Evolutionary conservation across 2,797 vertebrate species (phyloP).

Genomic region (Pterois miles): DNA sequence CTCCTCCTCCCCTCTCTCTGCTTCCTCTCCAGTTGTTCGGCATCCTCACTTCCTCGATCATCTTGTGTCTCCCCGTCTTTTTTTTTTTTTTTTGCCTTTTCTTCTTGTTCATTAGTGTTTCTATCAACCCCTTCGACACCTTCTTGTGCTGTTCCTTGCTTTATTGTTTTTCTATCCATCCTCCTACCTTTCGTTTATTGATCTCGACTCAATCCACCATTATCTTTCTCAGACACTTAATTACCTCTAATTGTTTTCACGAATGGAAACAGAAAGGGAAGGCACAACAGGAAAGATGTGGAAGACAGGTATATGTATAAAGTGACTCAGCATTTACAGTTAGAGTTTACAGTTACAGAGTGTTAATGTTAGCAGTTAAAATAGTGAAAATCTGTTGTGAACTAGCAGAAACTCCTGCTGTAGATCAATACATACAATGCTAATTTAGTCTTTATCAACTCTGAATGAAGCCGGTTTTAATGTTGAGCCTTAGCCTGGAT

Average conservation of each 20-base stretch:
- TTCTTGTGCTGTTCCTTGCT: not conserved
- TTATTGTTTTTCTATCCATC: slow-evolving; percentile 3
- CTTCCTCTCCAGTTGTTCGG: not conserved
- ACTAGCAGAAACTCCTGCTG: not conserved
- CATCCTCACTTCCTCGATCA: not conserved
- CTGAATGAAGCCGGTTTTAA: not conserved
- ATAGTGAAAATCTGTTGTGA: not conserved
- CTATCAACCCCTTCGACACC: not conserved
- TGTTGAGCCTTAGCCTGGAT: not conserved
- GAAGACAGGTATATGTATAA: not conserved
- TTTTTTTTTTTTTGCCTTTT: not conserved
- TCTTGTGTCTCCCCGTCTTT: not conserved
- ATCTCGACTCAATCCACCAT: slow-evolving; percentile 14
- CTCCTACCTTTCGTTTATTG: slow-evolving; percentile 14
- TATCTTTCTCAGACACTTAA: slow-evolving; percentile 19
- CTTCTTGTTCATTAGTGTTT: not conserved
- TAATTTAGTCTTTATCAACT: not conserved
- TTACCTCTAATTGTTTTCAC: slow-evolving; percentile 30
- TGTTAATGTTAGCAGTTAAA: not conserved
- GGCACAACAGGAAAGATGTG: not conserved
- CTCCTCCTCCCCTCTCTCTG: not conserved
- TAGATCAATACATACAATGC: not conserved
- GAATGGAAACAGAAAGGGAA: not conserved
- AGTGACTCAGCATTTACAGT: not conserved
- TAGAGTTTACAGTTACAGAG: too few relatives aligned